Conservation (phyloP, 2,888 invertebrate genomes). For the Cephus rjabovi region DNA sequence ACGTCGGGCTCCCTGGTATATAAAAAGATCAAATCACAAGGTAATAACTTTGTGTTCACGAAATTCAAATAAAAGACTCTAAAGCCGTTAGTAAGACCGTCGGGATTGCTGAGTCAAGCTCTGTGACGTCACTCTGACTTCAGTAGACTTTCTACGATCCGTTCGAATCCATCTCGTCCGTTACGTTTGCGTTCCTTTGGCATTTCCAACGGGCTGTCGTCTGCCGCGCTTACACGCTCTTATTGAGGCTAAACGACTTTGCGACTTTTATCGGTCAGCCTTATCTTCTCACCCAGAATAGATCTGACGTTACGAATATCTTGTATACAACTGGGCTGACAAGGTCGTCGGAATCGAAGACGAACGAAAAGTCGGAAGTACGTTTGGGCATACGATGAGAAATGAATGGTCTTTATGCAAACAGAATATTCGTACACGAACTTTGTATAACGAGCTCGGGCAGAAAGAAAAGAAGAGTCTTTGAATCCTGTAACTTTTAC, state of each 20-base stretch:
- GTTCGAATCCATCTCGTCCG: neutral
- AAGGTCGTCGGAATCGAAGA: too few relatives aligned
- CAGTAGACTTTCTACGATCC: neutral
- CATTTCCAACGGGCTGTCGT: neutral
- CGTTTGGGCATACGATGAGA: too few relatives aligned
- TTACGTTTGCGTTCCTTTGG: neutral
- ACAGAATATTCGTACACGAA: too few relatives aligned
- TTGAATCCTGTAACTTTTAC: neutral
- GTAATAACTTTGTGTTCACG: neutral
- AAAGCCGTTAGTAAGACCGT: constrained; percentile 11
- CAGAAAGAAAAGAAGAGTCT: neutral
- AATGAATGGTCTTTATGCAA: too few relatives aligned
- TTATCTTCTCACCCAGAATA: neutral
- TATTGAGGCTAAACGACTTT: neutral
- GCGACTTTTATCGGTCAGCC: neutral
- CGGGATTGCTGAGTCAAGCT: constrained; percentile 35
- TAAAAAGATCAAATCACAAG: neutral
- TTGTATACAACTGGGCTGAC: too few relatives aligned
- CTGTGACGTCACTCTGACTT: constrained; percentile 3
- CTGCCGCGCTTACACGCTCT: neutral
- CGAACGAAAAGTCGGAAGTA: too few relatives aligned
- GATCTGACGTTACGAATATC: neutral
- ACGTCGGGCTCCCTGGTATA: neutral
- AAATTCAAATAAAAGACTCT: neutral
- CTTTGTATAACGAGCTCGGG: too few relatives aligned